Evolutionary conservation across 1,140 invertebrate genomes (phyloP).

Genomic region (Tachypleus tridentatus): DNA sequence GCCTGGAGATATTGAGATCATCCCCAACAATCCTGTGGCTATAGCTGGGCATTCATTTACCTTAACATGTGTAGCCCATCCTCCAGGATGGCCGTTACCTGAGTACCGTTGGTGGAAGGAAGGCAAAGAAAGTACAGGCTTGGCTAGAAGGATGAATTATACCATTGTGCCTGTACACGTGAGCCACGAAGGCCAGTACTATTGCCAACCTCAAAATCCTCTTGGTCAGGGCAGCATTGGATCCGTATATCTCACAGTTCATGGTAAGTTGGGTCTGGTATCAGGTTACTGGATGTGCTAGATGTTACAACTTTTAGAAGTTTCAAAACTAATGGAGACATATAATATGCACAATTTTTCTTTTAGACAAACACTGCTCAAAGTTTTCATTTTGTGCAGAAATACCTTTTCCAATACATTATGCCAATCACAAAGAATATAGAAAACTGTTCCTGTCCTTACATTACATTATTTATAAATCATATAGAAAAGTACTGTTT

Average conservation of each 20-base stretch:
- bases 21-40: slow-evolving; percentile 67
- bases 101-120: slow-evolving; percentile 76
- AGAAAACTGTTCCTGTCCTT: too few relatives aligned
- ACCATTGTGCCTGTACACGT: slow-evolving; percentile 70
- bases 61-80: slow-evolving; percentile 68
- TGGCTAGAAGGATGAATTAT: slow-evolving; percentile 61
- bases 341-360: too few relatives aligned
- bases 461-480: too few relatives aligned
- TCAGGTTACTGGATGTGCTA: too few relatives aligned
- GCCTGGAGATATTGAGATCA: slow-evolving; percentile 68
- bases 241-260: slow-evolving; percentile 65
- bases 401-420: too few relatives aligned
- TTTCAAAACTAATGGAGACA: too few relatives aligned
- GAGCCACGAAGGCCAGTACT: slow-evolving; percentile 72
- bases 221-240: slow-evolving; percentile 70
- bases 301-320: too few relatives aligned
- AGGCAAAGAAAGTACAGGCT: slow-evolving; percentile 43
- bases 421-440: too few relatives aligned
- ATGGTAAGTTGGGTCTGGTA: slow-evolving; percentile 30
- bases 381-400: too few relatives aligned
- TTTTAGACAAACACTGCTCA: too few relatives aligned
- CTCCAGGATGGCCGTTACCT: slow-evolving; percentile 75
- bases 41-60: slow-evolving; percentile 70
- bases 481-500: too few relatives aligned
- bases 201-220: slow-evolving; percentile 77